Conservation (phyloP, 2,797 vertebrate genomes). For the Chromobotia macracanthus region DNA sequence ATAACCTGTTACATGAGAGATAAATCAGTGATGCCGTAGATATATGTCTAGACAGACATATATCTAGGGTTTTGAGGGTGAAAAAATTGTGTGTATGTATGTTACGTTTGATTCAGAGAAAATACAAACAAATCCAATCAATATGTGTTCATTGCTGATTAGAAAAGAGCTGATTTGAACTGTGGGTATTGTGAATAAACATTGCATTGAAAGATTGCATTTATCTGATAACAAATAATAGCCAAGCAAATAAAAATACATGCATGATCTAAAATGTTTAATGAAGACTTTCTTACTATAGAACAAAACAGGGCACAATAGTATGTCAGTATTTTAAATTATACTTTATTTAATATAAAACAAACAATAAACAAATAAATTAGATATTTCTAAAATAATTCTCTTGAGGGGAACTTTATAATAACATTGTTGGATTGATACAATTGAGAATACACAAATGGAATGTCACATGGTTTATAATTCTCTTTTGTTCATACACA, state of each 20-base stretch:
- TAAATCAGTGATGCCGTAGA: conserved; percentile 38
- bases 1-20: conserved; percentile 54
- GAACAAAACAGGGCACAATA: neutral
- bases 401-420: conserved; percentile 72
- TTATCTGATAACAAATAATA: neutral
- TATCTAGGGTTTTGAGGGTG: conserved; percentile 15
- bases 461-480: conserved; percentile 59
- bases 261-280: neutral
- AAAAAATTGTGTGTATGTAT: conserved; percentile 1
- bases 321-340: conserved; percentile 76
- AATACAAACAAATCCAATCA: conserved; percentile 13
- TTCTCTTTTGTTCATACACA: conserved; percentile 31
- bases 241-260: no score
- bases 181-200: neutral
- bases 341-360: conserved; percentile 86
- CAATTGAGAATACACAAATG: conserved; percentile 64
- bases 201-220: neutral
- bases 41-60: conserved; percentile 37
- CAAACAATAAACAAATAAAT: conserved; percentile 84
- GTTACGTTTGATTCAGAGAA: conserved; percentile 1
- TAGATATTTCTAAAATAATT: conserved; percentile 85
- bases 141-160: neutral
- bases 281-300: neutral
- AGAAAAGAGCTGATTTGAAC: neutral
- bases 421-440: conserved; percentile 67